A percentile compares a stretch with the other conserved stretches of the same genome.
Evolutionary conservation across 2,797 vertebrate genomes (phyloP).

Genomic region (Hoplostethus atlanticus): DNA sequence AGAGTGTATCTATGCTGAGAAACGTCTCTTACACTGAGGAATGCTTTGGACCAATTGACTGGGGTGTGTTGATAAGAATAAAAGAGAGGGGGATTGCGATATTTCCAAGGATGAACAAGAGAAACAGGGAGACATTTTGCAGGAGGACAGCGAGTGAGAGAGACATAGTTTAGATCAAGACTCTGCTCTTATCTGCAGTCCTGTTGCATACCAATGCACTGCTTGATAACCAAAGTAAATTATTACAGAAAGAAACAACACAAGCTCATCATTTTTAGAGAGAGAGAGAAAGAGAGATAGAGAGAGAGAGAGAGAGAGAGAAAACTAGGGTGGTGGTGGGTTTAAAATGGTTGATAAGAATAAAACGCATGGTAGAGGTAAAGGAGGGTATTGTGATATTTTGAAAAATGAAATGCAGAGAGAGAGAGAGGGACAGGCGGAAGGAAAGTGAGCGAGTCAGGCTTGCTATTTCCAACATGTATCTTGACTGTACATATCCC

Average conservation of each 20-base stretch:
- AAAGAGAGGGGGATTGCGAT: conserved; percentile 21
- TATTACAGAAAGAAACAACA: conserved; percentile 4
- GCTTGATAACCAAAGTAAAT: conserved; percentile 10
- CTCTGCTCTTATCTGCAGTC: conserved; percentile 19
- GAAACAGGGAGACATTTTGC: conserved; percentile 16
- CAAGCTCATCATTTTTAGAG: conserved; percentile 1
- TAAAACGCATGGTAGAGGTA: neutral
- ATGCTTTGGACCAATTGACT: conserved; percentile 23
- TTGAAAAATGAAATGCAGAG: conserved; percentile 12
- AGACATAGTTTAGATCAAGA: conserved; percentile 9
- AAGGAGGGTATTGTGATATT: neutral
- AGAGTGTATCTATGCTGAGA: conserved; percentile 52
- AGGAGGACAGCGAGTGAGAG: conserved; percentile 10
- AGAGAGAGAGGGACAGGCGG: neutral
- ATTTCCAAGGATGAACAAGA: neutral
- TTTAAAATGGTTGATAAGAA: neutral
- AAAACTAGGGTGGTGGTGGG: no score
- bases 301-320: neutral
- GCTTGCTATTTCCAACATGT: neutral
- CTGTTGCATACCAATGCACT: conserved; percentile 14
- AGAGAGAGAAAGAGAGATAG: neutral
- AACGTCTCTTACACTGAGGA: conserved; percentile 55
- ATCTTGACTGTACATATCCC: conserved; percentile 16
- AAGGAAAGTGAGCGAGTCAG: neutral
- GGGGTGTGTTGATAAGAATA: conserved; percentile 17